Base-by-base conservation (phyloP, 2,888 invertebrate species). In the Dione juno region DNA sequence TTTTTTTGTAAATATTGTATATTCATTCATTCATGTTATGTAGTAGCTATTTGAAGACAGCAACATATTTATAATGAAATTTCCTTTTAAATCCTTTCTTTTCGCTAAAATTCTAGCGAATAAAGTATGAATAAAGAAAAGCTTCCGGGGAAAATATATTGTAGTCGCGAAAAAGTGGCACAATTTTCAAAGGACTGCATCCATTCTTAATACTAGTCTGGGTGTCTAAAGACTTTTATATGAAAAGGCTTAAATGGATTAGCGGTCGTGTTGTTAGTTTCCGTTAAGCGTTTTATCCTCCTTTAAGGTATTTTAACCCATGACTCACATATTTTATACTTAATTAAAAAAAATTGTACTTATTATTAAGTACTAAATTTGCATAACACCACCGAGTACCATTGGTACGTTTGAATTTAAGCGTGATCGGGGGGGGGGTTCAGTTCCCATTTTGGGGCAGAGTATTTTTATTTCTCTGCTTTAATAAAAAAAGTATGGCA, bases 201-300 rank as follows among this genome's bases (percentile, higher is more conserved):
- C 54, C 72, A 68, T 63, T 72, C 61, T 37, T 53, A 61, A 67
- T 67, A 66, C 61, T 37, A 14, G 65, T 67, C 50, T 64, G 63
- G 52, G 53, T 66, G 66, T 68, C 70, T 64, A 64, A 68, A 72
- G 74, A 72, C 70, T 72, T 68, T 72, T 66, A 66, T 70, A 74
- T 74, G 63, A 66, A 72, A 68, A 48, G 53, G 61, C 48, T 54
- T 63, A 71, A 71, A 63, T 19, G 68, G 35, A 68, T 73, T 67
- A 67, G 40, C 57, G 43, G 53, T 64, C 35, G 21, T 64, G 50
- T 16, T 61, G 54, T 28, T 57, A 21, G 52, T 63, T 67, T 61
- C 40, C 40, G 21, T 54, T 19, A 70, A 66, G 57, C 35, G 9
- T 57, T 13, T 19, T 57, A 40, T 28, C 28, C 64, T 16, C n/a